A percentile compares a stretch with the other conserved stretches of the same genome.
phyloP scores from a whole-genome alignment of 1,140 invertebrate genomes.

The Dinoponera quadriceps region DNA sequence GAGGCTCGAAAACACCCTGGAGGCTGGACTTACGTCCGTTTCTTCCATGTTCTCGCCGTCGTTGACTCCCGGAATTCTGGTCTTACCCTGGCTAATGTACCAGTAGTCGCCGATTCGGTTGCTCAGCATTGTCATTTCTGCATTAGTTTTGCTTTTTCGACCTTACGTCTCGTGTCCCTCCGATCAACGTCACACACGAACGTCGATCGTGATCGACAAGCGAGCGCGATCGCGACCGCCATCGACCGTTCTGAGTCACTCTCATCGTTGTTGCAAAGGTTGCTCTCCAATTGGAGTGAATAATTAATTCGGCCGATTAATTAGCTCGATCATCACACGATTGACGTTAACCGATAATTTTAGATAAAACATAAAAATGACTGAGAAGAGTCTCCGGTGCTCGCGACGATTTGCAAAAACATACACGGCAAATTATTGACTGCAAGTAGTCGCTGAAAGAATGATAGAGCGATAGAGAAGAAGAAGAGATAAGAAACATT shows the following conservation, averaged over 20 bases:
- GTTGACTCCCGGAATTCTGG: conserved; percentile 96
- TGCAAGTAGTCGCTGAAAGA: conserved; percentile 61
- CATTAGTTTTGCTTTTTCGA: conserved; percentile 73
- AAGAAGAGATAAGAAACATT: conserved; percentile 28
- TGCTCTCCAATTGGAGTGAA: neutral
- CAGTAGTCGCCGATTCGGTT: conserved; percentile 94
- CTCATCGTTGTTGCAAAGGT: neutral
- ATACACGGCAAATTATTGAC: conserved; percentile 63
- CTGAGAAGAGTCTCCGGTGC: conserved; percentile 6
- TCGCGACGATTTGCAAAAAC: conserved; percentile 32
- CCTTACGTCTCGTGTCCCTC: conserved; percentile 38
- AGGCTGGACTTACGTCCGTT: conserved; percentile 95
- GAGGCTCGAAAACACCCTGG: conserved; percentile 68
- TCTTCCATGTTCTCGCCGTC: conserved; percentile 95
- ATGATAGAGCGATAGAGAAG: conserved; percentile 60
- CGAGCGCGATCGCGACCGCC: conserved; percentile 45
- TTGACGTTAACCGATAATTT: neutral
- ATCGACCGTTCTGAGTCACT: neutral
- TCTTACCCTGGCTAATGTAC: conserved; percentile 96
- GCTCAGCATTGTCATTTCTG: conserved; percentile 93
- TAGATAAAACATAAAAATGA: neutral
- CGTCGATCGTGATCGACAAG: conserved; percentile 19
- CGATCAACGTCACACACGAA: conserved; percentile 36
- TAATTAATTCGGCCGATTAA: neutral
- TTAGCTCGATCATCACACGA: neutral